Evolutionary conservation across 2,113 vertebrate genomes (phyloP).

Genomic region (Tapirus terrestris): DNA sequence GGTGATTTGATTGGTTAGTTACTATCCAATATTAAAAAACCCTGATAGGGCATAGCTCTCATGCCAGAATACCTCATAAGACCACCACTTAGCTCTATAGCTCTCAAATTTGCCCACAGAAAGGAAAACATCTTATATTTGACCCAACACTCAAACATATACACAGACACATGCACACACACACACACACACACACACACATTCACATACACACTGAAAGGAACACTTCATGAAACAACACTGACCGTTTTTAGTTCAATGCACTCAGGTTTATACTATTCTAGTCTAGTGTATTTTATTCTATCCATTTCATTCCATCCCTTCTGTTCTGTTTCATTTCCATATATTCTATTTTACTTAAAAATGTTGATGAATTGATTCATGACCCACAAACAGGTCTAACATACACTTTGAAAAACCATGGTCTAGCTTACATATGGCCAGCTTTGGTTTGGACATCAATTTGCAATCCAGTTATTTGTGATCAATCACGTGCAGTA

Average conservation of each 20-base stretch:
- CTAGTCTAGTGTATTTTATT: background rate
- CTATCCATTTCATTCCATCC: background rate
- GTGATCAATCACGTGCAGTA: background rate
- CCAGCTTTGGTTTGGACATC: background rate
- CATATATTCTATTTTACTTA: background rate
- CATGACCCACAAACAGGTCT: background rate
- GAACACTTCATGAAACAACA: background rate
- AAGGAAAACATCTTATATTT: conserved; percentile 2
- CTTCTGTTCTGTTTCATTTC: background rate
- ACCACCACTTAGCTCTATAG: background rate
- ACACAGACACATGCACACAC: background rate
- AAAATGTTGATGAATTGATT: conserved; percentile 13
- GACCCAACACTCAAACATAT: background rate
- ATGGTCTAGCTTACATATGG: background rate
- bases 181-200: background rate
- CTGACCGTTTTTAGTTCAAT: background rate
- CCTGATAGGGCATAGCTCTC: background rate
- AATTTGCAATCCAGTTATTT: background rate
- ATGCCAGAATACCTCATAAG: background rate
- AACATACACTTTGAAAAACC: background rate
- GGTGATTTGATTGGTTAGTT: conserved; percentile 2
- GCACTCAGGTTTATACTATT: background rate
- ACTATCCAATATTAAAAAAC: background rate
- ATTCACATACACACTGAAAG: background rate
- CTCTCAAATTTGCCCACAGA: conserved; percentile 11